Conservation (phyloP, 2,113 vertebrate genomes). For the Apeltes quadracus region DNA sequence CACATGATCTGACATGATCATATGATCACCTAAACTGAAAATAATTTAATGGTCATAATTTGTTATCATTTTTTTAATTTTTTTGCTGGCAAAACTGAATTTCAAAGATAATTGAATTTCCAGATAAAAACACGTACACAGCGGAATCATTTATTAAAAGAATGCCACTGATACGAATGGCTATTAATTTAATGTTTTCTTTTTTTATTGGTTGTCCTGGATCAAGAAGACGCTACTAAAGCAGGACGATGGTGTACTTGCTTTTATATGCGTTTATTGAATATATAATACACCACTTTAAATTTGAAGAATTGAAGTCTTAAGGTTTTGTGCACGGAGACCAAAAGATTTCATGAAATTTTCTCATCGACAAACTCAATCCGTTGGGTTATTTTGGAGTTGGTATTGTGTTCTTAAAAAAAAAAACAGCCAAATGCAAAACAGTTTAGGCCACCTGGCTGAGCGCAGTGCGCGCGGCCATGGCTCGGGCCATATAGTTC, state of each 20-base stretch:
- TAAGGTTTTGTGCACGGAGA: not conserved
- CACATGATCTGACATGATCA: not conserved
- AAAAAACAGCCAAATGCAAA: constrained; percentile 35
- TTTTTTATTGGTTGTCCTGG: not conserved
- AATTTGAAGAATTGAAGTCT: not conserved
- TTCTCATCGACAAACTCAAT: not conserved
- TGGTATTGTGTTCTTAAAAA: not conserved
- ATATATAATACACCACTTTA: not conserved
- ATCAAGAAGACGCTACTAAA: not conserved
- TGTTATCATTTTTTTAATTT: not conserved
- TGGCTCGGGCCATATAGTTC: constrained; percentile 70
- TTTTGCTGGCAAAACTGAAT: not conserved
- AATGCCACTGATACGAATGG: not conserved
- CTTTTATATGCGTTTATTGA: not conserved
- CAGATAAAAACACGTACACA: not conserved
- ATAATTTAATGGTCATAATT: not conserved
- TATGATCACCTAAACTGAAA: not conserved
- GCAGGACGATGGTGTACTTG: not conserved
- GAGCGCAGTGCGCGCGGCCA: constrained; percentile 8
- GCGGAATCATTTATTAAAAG: not conserved
- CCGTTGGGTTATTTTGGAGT: constrained; percentile 6
- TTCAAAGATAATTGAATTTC: not conserved
- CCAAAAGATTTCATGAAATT: not conserved
- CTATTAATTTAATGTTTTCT: not conserved
- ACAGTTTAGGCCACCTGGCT: constrained; percentile 10